Evolutionary conservation across 1,140 invertebrate species (phyloP).

Genomic region (Neotoxoptera formosana): DNA sequence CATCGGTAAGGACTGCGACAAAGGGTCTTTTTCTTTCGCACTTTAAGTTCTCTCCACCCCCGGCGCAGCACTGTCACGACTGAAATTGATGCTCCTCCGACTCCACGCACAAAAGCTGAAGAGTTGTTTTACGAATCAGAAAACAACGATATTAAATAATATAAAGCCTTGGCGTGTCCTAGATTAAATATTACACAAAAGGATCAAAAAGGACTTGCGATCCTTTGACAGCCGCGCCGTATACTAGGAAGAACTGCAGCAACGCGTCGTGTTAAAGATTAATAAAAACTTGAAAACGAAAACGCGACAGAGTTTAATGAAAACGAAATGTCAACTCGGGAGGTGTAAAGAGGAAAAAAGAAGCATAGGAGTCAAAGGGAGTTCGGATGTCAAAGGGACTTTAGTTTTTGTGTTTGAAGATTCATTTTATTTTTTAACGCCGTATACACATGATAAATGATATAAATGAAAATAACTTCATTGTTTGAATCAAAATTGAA

Average conservation of each 20-base stretch:
- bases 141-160: conserved; percentile 58
- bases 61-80: conserved; percentile 37
- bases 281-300: conserved; percentile 56
- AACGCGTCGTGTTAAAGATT: conserved; percentile 53
- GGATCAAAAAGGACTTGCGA: conserved; percentile 53
- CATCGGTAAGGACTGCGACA: conserved; percentile 45
- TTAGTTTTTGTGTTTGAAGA: conserved; percentile 53
- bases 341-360: conserved; percentile 55
- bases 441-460: conserved; percentile 24
- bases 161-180: conserved; percentile 56
- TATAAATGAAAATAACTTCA: conserved; percentile 55
- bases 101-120: conserved; percentile 49
- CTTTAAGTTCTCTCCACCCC: conserved; percentile 53
- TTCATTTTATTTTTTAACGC: conserved; percentile 53
- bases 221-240: conserved; percentile 45
- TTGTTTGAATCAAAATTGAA: conserved; percentile 43
- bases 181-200: conserved; percentile 58
- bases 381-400: conserved; percentile 56
- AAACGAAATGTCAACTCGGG: conserved; percentile 56
- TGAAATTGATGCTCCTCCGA: conserved; percentile 53
- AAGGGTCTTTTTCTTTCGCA: conserved; percentile 51
- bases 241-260: conserved; percentile 39
- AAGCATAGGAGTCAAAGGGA: conserved; percentile 49
- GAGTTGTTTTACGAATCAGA: conserved; percentile 58
- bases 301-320: conserved; percentile 57